Percentiles rank a stretch among this genome's conserved stretches.
These are phyloP conservation scores for Malachius bipustulatus DNA, from an alignment of 2,888 invertebrate species.

Conservation along the genomic window DNA sequence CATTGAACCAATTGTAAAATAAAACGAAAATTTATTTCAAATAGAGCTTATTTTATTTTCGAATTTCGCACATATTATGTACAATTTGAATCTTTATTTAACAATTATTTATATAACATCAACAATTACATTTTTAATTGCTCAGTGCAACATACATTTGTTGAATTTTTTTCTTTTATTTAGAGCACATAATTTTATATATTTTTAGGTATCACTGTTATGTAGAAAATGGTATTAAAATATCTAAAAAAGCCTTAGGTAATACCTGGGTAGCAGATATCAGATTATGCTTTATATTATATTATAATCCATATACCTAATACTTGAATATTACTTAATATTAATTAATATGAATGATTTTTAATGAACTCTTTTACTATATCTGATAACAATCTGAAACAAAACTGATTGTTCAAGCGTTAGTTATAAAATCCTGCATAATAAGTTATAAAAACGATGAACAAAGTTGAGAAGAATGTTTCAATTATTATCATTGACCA, in stretches of 20 bases:
- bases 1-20: conserved; percentile 4
- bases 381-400: too few relatives aligned
- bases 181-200: conserved; percentile 21
- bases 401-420: too few relatives aligned
- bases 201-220: conserved; percentile 27
- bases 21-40: conserved; percentile 17
- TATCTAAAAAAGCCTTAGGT: conserved; percentile 27
- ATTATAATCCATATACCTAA: background rate
- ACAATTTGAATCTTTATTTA: conserved; percentile 66
- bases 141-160: conserved; percentile 15
- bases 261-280: conserved; percentile 23
- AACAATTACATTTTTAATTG: conserved; percentile 48
- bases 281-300: too few relatives aligned
- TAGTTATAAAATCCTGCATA: too few relatives aligned
- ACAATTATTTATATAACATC: conserved; percentile 62
- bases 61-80: conserved; percentile 40
- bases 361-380: too few relatives aligned
- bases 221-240: conserved; percentile 28
- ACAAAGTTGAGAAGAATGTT: too few relatives aligned
- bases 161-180: conserved; percentile 17
- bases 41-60: conserved; percentile 25
- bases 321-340: background rate
- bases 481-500: too few relatives aligned
- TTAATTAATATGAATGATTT: too few relatives aligned
- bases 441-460: too few relatives aligned